Evolutionary conservation across 1,140 invertebrate genomes (phyloP), one percentile per base, ranked within the genome.

Genomic region (Agraylea sexmaculata): DNA sequence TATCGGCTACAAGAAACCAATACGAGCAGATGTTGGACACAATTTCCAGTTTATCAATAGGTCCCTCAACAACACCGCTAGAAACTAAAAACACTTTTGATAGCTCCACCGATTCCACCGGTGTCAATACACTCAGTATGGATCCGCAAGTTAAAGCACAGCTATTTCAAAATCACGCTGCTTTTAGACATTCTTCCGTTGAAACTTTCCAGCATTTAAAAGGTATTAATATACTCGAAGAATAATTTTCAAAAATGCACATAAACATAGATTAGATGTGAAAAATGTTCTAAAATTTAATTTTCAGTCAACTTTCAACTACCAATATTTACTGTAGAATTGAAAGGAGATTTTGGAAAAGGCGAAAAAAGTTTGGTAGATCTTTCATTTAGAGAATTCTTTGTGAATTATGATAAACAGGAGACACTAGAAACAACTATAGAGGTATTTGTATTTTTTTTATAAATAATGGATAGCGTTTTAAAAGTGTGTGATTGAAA

Each of bases 11-110:
- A 10, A 78, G 87, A 20, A 70, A 75, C 16, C 88, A 93, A 52
- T 94, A 93, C 56, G 83, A 90, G 57, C 87, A 93, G 58, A 63
- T 94, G 18, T 61, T 91, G 28, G 83, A 91, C 45, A 87, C 81
- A 1, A 54, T 79, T 13, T 64, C 74, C 27, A 70, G 62, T 51
- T 33, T 66, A 15, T 40, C 38, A 15, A 42, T 43, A 37, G 38
- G 12, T 38, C 35, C 16, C 37, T 44, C 3, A 21, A 21, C 8
- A 29, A 44, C 40, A 17, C 44, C 7, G 21, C 32, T 2, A 33
- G 41, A 2, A 36, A 34, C 11, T 31, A 40, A 15, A 32, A 18
- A 16, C 40, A 45, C 38, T 34, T 33, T 58, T 52, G 57, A 50
- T 56, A 17, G 52, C 49, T 21, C 53, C 43, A 29, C 53, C 11